Base-by-base conservation (phyloP, 1,140 invertebrate species). In the Pachypsylla venusta region DNA sequence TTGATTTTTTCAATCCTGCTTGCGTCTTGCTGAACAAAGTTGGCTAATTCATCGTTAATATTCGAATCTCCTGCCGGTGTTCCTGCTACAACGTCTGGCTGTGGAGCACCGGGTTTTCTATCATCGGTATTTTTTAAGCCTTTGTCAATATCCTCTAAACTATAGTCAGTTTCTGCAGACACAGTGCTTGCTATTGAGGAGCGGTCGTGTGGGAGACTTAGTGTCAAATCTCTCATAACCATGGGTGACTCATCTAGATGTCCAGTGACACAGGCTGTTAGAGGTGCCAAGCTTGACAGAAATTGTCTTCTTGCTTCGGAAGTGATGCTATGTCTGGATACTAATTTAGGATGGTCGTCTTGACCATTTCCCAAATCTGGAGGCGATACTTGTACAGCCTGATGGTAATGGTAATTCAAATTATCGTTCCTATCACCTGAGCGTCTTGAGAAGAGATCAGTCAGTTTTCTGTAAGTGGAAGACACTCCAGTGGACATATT, bases 21-120 rank as follows among this genome's bases (percentile, higher is more conserved):
- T 0, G 84, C 84, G 63, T 89, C 85, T 53, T 88, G 86, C 62
- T 89, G 81, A 0, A 89, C 88, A 66, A 93, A 92, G 20, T 84
- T 81, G 0, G 83, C 81, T 25, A 93, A 70, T 56, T 90, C 87
- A 64, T 93, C 89, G 40, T 80, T 73, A 16, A 54, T 61, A 25
- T 56, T 39, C 26, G 74, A 71, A 27, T 74, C 69, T 28, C 74
- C 73, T 16, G 73, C 75, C 12, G 74, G 75, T 1, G 85, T 88
- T 0, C 85, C 85, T 30, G 81, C 83, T 12, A 87, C 79, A 4
- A 88, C 82, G 67, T 88, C 86, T 0, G 85, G 85, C 1, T 69
- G 67, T 0, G 81, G 77, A 1, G 56, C 56, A 19, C 7, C 42
- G 40, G 76, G 71, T 63, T 75, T 77, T 19, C 72, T 73, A n/a